These are phyloP conservation scores for Uropetala carovei DNA, from an alignment of 2,888 invertebrate genomes.

Conservation along the genomic window DNA sequence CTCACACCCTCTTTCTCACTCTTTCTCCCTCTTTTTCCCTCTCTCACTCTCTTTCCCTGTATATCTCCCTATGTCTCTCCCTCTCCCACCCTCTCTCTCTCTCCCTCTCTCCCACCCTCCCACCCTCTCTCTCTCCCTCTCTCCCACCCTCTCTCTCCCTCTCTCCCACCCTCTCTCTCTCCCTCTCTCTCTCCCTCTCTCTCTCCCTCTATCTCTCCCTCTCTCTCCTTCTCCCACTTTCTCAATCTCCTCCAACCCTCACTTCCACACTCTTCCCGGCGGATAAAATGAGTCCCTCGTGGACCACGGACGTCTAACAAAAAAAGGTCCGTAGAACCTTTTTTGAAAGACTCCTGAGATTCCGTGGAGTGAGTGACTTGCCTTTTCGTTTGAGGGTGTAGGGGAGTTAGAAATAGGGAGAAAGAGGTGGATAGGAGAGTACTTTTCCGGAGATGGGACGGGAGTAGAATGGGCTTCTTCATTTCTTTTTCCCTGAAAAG, in stretches of 20 bases:
- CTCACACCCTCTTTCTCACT: background rate
- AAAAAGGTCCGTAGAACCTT: slow-evolving; percentile 24
- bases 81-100: background rate
- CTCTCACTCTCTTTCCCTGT: too few relatives aligned
- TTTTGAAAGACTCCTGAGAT: slow-evolving; percentile 31
- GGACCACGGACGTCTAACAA: slow-evolving; percentile 23
- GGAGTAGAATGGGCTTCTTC: background rate
- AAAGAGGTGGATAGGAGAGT: slow-evolving; percentile 28
- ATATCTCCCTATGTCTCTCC: background rate
- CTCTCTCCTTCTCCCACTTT: too few relatives aligned
- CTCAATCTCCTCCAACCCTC: background rate
- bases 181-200: background rate
- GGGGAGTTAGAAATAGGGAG: slow-evolving; percentile 1
- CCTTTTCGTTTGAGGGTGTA: background rate
- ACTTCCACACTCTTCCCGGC: background rate
- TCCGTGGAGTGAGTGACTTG: slow-evolving; percentile 26
- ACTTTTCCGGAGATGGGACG: background rate
- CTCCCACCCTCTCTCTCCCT: background rate
- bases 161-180: background rate
- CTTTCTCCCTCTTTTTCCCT: background rate
- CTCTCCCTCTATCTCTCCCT: background rate
- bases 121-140: background rate
- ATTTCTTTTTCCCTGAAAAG: slow-evolving; percentile 21
- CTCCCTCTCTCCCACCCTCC: background rate
- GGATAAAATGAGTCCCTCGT: slow-evolving; percentile 37